phyloP scores from a whole-genome alignment of 2,888 invertebrate genomes.

The Tetramorium bicarinatum region DNA sequence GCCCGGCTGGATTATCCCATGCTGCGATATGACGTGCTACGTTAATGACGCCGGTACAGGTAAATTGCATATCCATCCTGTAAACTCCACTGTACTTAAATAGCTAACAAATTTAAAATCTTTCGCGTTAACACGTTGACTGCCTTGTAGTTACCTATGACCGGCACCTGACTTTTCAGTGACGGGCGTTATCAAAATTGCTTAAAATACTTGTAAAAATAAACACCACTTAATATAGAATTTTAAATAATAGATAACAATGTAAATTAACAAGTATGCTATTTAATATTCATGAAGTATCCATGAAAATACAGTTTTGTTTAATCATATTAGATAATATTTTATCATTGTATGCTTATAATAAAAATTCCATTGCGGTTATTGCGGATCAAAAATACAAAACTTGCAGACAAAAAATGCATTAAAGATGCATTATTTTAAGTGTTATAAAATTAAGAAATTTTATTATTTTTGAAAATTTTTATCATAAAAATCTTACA shows the following conservation, averaged over 20 bases:
- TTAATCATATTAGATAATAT: background rate
- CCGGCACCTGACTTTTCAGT: background rate
- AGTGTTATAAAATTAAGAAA: background rate
- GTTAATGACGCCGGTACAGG: background rate
- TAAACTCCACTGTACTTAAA: background rate
- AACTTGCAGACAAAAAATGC: background rate
- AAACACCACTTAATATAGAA: background rate
- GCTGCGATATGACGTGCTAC: background rate
- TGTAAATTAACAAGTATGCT: background rate
- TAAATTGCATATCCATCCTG: background rate
- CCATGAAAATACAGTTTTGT: background rate
- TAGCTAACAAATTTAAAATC: conserved; percentile 6
- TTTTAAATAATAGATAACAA: background rate
- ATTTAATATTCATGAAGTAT: background rate
- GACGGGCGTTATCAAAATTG: background rate
- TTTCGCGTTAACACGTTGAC: background rate
- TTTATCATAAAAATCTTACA: background rate
- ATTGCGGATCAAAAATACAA: background rate
- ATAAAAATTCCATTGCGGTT: background rate
- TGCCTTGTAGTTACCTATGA: background rate
- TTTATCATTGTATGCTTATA: background rate
- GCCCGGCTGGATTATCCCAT: conserved; percentile 13
- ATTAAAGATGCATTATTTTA: background rate
- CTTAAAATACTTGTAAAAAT: background rate
- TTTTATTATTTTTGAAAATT: background rate